phyloP scores from a whole-genome alignment of 2,113 vertebrate genomes.

The Channa maculata region DNA sequence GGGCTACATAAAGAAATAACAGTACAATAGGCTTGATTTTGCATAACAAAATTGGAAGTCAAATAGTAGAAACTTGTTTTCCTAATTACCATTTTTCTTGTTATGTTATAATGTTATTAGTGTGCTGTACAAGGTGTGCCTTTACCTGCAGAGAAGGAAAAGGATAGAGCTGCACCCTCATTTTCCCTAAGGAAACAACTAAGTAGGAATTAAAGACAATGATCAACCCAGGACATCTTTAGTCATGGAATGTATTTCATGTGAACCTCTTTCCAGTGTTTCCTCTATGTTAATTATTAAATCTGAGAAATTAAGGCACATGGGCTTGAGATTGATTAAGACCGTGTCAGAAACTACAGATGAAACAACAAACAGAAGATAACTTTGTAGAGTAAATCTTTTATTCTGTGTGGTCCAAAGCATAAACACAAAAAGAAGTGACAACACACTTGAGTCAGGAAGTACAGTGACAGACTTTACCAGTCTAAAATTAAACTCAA shows the following conservation, averaged over 20 bases:
- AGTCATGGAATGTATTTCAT: conserved; percentile 15
- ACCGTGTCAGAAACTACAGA: conserved; percentile 5
- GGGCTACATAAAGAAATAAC: too few species aligned
- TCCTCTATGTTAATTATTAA: neutral
- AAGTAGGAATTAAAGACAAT: too few species aligned
- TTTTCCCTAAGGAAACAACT: too few species aligned
- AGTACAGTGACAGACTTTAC: conserved; percentile 6
- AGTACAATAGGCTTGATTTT: too few species aligned
- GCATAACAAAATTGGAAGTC: too few species aligned
- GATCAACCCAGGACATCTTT: neutral
- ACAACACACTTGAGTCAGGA: neutral
- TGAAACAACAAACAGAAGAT: neutral
- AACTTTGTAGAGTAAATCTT: neutral
- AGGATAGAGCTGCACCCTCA: too few species aligned
- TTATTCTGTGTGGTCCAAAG: neutral
- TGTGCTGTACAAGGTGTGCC: too few species aligned
- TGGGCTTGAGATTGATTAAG: neutral
- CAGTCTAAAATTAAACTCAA: neutral
- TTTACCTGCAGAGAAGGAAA: too few species aligned
- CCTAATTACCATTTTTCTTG: too few species aligned
- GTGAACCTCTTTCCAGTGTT: conserved; percentile 48
- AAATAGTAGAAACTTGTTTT: too few species aligned
- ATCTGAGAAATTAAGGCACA: conserved; percentile 37
- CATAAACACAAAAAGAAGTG: conserved; percentile 20
- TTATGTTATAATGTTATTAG: too few species aligned